These are phyloP conservation scores for Hedya salicella DNA, from an alignment of 2,888 invertebrate species.

Conservation along the genomic window DNA sequence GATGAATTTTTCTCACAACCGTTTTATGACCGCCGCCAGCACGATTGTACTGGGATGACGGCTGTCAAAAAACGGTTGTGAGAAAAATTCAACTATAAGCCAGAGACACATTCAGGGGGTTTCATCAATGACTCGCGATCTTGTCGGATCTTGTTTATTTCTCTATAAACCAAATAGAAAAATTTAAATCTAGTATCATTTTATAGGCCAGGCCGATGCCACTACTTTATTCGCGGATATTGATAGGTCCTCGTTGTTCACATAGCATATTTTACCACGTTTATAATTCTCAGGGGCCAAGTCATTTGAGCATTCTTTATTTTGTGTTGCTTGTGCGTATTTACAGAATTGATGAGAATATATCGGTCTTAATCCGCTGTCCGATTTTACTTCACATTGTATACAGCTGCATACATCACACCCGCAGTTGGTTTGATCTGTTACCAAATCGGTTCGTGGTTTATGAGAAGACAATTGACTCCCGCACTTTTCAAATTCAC, in stretches of 20 bases:
- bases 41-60: no score
- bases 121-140: no score
- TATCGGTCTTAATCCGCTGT: background rate
- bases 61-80: no score
- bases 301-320: constrained; percentile 1
- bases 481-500: background rate
- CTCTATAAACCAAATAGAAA: no score
- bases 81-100: no score
- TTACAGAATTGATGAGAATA: background rate
- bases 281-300: background rate
- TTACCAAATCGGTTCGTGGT: background rate
- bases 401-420: background rate
- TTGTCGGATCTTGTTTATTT: no score
- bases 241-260: background rate
- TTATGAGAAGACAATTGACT: background rate
- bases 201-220: no score
- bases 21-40: no score
- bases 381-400: background rate
- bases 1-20: no score
- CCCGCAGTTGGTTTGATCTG: background rate
- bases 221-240: background rate
- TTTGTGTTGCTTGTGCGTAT: background rate
- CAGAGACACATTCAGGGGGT: no score
- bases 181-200: no score
- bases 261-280: constrained; percentile 18